Conservation (phyloP, 2,113 vertebrate genomes). For the Actinemys pallida region DNA sequence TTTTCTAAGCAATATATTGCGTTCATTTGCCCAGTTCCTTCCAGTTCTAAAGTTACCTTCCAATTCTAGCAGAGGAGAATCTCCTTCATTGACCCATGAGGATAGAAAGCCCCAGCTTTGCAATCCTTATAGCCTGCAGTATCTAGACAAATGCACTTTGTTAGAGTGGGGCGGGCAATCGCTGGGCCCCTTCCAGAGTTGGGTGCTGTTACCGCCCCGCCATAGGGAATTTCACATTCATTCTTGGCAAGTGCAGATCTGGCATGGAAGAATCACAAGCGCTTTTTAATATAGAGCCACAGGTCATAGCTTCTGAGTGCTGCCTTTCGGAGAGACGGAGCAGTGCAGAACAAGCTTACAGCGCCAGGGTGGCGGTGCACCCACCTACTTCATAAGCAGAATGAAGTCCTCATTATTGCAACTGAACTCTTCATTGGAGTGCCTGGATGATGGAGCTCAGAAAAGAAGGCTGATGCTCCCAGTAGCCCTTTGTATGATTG, state of each 20-base stretch:
- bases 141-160: neutral
- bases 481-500: neutral
- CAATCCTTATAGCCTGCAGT: neutral
- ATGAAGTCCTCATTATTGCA: neutral
- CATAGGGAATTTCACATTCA: neutral
- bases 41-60: neutral
- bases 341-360: neutral
- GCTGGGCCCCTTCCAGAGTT: neutral
- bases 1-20: neutral
- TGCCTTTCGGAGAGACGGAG: neutral
- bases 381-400: neutral
- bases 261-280: neutral
- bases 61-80: neutral
- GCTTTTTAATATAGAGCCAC: neutral
- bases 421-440: neutral
- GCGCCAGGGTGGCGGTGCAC: neutral
- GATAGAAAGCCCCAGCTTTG: neutral
- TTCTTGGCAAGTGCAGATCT: neutral
- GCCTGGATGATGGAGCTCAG: neutral
- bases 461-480: neutral
- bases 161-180: neutral
- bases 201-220: too few relatives aligned
- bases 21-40: neutral
- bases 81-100: neutral
- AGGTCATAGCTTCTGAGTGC: neutral